phyloP scores from a whole-genome alignment of 2,888 invertebrate species.

The Carpatolechia fugitivella region DNA sequence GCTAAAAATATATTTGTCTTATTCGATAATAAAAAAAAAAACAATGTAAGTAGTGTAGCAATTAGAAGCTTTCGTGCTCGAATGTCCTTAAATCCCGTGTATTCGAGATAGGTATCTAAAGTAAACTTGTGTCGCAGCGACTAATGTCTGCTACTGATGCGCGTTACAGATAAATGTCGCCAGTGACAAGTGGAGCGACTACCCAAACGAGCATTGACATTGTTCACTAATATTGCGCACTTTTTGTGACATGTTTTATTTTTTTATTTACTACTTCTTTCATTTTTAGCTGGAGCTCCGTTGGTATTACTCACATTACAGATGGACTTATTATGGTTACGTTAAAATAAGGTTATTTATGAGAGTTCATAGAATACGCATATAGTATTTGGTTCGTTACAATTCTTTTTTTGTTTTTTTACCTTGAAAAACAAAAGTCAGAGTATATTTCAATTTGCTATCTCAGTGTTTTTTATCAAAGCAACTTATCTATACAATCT shows the following conservation, averaged over 20 bases:
- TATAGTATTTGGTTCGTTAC: too few species aligned
- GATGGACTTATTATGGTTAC: too few species aligned
- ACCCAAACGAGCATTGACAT: slow-evolving; percentile 13
- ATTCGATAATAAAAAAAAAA: too few species aligned
- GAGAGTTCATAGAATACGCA: neutral
- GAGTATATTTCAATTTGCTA: too few species aligned
- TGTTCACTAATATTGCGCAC: neutral
- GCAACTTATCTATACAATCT: too few species aligned
- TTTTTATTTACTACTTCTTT: neutral
- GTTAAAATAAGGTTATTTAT: too few species aligned
- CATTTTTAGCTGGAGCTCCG: neutral
- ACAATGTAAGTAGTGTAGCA: too few species aligned
- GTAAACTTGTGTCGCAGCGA: slow-evolving; percentile 48
- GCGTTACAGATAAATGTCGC: slow-evolving; percentile 25
- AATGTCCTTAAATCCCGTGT: slow-evolving; percentile 43
- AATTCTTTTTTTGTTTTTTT: neutral
- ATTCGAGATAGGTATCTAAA: slow-evolving; percentile 50
- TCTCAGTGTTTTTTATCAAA: too few species aligned
- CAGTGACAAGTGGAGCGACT: slow-evolving; percentile 55
- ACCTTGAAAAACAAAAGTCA: neutral
- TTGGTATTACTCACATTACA: neutral
- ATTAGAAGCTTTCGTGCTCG: slow-evolving; percentile 18
- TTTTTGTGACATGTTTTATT: neutral
- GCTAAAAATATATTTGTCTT: too few species aligned
- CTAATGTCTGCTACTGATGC: slow-evolving; percentile 52